Evolutionary conservation across 2,888 invertebrate species (phyloP), one percentile per base, ranked within the genome.

Genomic region (Synergus japonicus): DNA sequence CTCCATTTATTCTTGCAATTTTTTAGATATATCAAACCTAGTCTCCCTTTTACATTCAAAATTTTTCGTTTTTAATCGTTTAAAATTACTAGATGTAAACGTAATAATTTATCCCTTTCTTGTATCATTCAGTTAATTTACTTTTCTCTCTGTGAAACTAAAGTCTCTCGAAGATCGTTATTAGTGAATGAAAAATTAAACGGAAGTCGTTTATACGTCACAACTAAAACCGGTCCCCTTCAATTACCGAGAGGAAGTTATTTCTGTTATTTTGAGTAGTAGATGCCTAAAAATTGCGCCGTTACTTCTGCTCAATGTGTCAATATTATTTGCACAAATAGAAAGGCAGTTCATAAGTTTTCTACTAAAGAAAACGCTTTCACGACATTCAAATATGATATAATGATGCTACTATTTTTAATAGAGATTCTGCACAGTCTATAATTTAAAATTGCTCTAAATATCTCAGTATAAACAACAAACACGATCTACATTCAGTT

Each of bases 201-300:
- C 69, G 49, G 69, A 69, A 69, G 69, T 69, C 69, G 46, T 69
- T 69, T 29, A 69, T 46, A 49, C 44, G 9, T 22, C 18, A 46
- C 29, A 43, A 66, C 43, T 66, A 66, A 63, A 66, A 44, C 43
- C 12, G 43, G 69, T 69, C 69, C 69, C 69, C 69, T 69, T 69
- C 49, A 69, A 69, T 69, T 69, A 69, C 69, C 49, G 46, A 29
- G 22, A 69, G 46, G 37, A 65, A 65, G 65, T 65, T 65, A 64
- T 64, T 64, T 64, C 37, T 22, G 44, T 43, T 67, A 69, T 69
- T 49, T 69, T 44, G 46, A 46, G 46, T 43, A 18, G 63, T 12
- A 66, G n/a, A 18, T 22, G 29, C 49, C 12, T 69, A 1, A 22
- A 69, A 44, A 69, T 49, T 13, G 12, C 46, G 15, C 22, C 29